Evolutionary conservation across 1,140 invertebrate species (phyloP), one percentile per base, ranked within the genome.

Genomic region (Mylabris phalerata): DNA sequence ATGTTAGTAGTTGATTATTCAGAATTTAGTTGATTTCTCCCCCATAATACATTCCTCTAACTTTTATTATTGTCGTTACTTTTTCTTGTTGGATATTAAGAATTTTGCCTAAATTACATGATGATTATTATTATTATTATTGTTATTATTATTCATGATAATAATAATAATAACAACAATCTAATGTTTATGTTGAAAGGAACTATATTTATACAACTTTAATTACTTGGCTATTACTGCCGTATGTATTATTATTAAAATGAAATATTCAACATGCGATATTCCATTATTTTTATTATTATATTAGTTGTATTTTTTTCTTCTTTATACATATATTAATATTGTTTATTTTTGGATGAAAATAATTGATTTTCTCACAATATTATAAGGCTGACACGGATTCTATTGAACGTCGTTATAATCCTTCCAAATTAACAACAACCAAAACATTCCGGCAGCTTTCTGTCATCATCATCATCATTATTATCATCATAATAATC

Each of bases 141-240:
- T 62, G 19, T 19, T 1, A 19, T 0, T 19, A 19, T 19, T 19
- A 19, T 19, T 19, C 19, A 19, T 19, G 19, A 19, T 19, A 2
- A 19, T 19, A 19, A 19, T 19, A 19, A 19, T 19, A 19, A 19
- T 19, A 19, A 13, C 1, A 57, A 61, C 55, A 59, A 62, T 64
- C 56, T 43, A 54, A 58, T 48, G 55, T 55, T 59, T 61, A 52
- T 7, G 56, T 61, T 59, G 44, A 61, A 55, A 49, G 46, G 62
- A 62, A 58, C 60, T 64, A 61, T 66, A 64, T 67, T 67, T 62
- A 62, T 67, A 59, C 48, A 56, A 64, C 63, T 5, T 32, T 67
- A 64, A 67, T 64, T 67, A 61, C 61, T 58, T 61, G 47, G 63
- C 63, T 63, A 64, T 64, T 62, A 60, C 59, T 32, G 61, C 59